phyloP scores from a whole-genome alignment of 1,140 invertebrate genomes.

The Chelonus insularis region DNA sequence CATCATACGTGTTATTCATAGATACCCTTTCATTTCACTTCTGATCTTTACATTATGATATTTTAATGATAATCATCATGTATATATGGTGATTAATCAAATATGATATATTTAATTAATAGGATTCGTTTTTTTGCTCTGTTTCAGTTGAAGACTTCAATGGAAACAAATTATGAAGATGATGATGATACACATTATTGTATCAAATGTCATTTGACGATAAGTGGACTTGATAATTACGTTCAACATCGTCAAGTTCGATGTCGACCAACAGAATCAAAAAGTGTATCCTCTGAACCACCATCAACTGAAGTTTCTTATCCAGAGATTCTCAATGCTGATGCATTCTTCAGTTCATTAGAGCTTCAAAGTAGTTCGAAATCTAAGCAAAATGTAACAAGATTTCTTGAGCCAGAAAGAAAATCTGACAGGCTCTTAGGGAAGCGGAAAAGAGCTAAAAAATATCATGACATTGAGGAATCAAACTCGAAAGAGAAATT shows the following conservation, averaged over 20 bases:
- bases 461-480: constrained; percentile 40
- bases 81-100: too few species aligned
- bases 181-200: constrained; percentile 83
- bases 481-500: constrained; percentile 41
- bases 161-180: constrained; percentile 63
- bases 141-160: constrained; percentile 23
- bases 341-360: constrained; percentile 83
- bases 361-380: constrained; percentile 79
- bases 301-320: constrained; percentile 50
- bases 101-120: too few species aligned
- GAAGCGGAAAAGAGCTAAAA: constrained; percentile 42
- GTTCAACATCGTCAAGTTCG: constrained; percentile 75
- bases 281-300: constrained; percentile 42
- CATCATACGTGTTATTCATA: not conserved
- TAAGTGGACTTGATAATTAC: constrained; percentile 80
- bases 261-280: constrained; percentile 54
- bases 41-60: not conserved
- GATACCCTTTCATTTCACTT: not conserved
- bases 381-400: constrained; percentile 52
- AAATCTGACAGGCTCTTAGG: constrained; percentile 55
- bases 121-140: not conserved
- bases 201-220: constrained; percentile 80
- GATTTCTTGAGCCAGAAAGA: constrained; percentile 43
- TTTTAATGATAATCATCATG: too few species aligned
- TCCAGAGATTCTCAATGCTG: constrained; percentile 68